Evolutionary conservation across 1,140 invertebrate genomes (phyloP).

Genomic region (Orius laevigatus): DNA sequence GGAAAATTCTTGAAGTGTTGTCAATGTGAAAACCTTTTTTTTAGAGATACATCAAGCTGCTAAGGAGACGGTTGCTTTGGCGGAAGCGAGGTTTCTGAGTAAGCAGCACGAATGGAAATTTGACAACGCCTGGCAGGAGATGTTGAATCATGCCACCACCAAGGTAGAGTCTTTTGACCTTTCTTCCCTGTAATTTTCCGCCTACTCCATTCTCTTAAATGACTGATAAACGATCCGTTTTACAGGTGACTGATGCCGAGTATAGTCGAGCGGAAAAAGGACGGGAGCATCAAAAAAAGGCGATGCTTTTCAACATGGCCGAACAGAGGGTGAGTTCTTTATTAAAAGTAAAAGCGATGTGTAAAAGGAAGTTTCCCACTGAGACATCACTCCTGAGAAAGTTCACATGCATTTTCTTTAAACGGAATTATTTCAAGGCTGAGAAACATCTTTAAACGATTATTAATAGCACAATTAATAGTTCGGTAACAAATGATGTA

Average conservation of each 20-base stretch:
- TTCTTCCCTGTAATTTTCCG: background rate
- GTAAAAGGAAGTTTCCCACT: no score
- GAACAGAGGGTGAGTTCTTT: slow-evolving; percentile 45
- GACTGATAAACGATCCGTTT: slow-evolving; percentile 14
- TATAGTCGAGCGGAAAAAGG: slow-evolving; percentile 73
- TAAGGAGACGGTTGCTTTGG: slow-evolving; percentile 82
- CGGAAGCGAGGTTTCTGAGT: slow-evolving; percentile 72
- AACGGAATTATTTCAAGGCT: no score
- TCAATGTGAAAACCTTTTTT: slow-evolving; percentile 17
- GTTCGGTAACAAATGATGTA: no score
- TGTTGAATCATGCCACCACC: slow-evolving; percentile 89
- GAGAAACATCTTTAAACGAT: no score
- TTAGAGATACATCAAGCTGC: slow-evolving; percentile 77
- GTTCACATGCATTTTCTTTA: no score
- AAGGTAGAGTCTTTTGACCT: slow-evolving; percentile 39
- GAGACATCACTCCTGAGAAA: no score
- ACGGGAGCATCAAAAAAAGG: slow-evolving; percentile 63
- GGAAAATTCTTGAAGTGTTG: no score
- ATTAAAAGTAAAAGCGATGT: background rate
- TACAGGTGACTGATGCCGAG: slow-evolving; percentile 85
- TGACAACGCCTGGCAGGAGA: slow-evolving; percentile 94
- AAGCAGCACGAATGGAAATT: slow-evolving; percentile 69
- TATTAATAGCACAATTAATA: no score
- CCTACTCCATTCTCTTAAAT: background rate
- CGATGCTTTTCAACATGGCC: slow-evolving; percentile 55